A percentile compares a stretch with the other conserved stretches of the same genome.
These are phyloP conservation scores for Scomberomorus guttatus DNA, from an alignment of 2,797 vertebrate genomes.

Conservation along the genomic window DNA sequence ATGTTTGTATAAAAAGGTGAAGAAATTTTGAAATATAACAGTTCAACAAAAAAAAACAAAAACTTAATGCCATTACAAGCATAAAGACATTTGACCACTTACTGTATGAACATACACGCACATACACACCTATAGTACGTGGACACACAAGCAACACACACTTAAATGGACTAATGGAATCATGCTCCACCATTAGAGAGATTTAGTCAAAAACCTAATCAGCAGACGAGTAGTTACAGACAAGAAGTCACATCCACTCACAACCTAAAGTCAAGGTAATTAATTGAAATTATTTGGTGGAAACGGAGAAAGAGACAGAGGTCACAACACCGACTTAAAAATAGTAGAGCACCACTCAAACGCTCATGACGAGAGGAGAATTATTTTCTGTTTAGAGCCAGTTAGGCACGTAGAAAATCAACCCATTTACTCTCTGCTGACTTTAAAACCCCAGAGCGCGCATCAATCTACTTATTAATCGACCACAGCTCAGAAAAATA, in stretches of 20 bases:
- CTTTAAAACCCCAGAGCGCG: slow-evolving; percentile 47
- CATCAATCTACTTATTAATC: slow-evolving; percentile 69
- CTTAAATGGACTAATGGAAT: slow-evolving; percentile 37
- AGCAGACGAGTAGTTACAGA: slow-evolving; percentile 53
- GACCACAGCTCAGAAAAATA: slow-evolving; percentile 56
- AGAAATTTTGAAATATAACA: neutral
- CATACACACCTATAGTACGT: neutral
- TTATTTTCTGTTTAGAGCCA: slow-evolving; percentile 42
- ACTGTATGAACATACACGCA: slow-evolving; percentile 11
- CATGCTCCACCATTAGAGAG: slow-evolving; percentile 25
- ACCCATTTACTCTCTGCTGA: slow-evolving; percentile 64
- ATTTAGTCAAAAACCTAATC: slow-evolving; percentile 65
- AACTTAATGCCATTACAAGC: neutral
- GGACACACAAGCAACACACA: neutral
- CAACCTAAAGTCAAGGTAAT: slow-evolving; percentile 50
- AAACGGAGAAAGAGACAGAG: slow-evolving; percentile 56
- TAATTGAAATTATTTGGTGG: slow-evolving; percentile 73
- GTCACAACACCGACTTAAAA: slow-evolving; percentile 64
- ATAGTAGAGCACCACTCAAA: slow-evolving; percentile 59
- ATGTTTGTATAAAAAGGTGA: neutral
- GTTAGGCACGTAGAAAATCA: slow-evolving; percentile 69
- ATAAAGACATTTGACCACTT: neutral
- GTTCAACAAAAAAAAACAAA: too few species aligned
- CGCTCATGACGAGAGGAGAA: slow-evolving; percentile 33
- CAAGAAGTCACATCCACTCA: slow-evolving; percentile 47